Evolutionary conservation across 1,140 invertebrate genomes (phyloP).

Genomic region (Steinernema feltiae): DNA sequence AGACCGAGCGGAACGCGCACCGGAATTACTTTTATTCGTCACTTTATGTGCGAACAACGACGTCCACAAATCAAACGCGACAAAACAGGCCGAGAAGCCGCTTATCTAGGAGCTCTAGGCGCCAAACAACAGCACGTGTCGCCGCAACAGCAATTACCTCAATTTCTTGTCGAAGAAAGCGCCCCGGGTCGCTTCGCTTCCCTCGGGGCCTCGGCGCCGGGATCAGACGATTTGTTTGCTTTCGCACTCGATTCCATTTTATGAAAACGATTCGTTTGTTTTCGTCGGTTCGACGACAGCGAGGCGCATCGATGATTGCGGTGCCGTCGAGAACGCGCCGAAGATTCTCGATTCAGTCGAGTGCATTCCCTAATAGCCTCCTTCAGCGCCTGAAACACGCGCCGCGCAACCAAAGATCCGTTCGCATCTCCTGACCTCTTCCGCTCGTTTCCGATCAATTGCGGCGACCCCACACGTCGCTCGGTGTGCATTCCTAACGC

Average conservation of each 20-base stretch:
- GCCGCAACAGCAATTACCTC: background rate
- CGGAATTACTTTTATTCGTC: background rate
- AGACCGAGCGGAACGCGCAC: background rate
- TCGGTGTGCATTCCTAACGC: background rate
- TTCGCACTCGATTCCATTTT: background rate
- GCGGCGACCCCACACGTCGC: conserved; percentile 1
- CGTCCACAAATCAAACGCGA: no score
- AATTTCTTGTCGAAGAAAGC: background rate
- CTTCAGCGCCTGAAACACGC: background rate
- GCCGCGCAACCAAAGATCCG: no score
- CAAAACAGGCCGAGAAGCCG: no score
- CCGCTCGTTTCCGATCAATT: background rate
- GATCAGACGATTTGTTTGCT: background rate
- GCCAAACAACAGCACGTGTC: background rate
- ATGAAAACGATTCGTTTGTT: background rate
- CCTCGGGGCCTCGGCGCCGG: background rate
- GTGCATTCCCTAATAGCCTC: no score
- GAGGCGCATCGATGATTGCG: background rate
- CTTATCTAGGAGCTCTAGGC: background rate
- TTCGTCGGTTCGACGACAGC: background rate
- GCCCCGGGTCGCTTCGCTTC: background rate
- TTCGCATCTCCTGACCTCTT: background rate
- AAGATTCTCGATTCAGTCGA: background rate
- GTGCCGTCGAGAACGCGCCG: background rate
- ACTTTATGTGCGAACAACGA: no score